These are phyloP conservation scores for Pontoporia blainvillei DNA, from an alignment of 2,113 vertebrate genomes.

Conservation along the genomic window DNA sequence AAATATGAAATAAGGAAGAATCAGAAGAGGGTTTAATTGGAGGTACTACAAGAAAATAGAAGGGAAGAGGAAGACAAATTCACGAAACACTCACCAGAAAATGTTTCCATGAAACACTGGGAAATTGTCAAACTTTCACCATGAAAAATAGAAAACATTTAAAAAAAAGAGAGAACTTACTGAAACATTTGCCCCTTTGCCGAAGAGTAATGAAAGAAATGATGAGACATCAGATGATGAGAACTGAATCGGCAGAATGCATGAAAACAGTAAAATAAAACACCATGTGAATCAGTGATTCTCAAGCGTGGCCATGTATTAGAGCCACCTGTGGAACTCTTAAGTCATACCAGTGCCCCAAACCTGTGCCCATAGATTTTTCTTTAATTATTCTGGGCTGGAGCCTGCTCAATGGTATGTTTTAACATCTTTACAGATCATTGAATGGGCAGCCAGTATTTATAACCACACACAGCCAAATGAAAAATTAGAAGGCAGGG, in stretches of 20 bases:
- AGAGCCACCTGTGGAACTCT: neutral
- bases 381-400: neutral
- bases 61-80: neutral
- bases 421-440: neutral
- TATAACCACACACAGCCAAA: neutral
- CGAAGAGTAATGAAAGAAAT: neutral
- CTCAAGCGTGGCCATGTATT: neutral
- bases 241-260: neutral
- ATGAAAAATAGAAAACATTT: neutral
- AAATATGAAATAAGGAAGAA: neutral
- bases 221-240: neutral
- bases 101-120: neutral
- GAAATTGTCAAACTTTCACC: neutral
- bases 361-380: neutral
- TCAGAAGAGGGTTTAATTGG: neutral
- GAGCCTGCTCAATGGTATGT: neutral
- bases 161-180: neutral
- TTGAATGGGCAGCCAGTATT: neutral
- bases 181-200: neutral
- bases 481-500: neutral
- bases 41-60: neutral
- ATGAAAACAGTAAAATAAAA: neutral
- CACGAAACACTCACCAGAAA: neutral
- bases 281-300: neutral
- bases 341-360: neutral